Base-by-base conservation (phyloP, 2,797 vertebrate genomes). In the Typhlichthys eigenmanni region DNA sequence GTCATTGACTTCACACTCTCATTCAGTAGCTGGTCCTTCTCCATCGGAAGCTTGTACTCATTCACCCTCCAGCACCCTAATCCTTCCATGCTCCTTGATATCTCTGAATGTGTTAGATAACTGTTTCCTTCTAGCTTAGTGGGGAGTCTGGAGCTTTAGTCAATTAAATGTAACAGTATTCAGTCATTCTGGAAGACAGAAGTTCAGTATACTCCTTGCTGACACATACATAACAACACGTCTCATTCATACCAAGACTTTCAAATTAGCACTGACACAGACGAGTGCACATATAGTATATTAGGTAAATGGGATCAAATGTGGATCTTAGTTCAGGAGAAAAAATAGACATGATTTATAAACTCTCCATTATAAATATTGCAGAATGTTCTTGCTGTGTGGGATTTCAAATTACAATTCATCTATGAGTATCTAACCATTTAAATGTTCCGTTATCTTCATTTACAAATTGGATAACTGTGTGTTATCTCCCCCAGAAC, bases 1-100 rank as follows among this genome's bases (percentile, higher is more conserved):
- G 87, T 83, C 86, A 87, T 85, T 88, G 87, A 89, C 88, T 76
- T 79, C 72, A 67, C 13, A 55, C 66, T 79, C 68, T 77, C 74
- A 71, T 72, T 50, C 60, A 12, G 13, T 11, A 9, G 12, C 66
- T 69, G 71, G 73, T 62, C 53, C 69, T 64, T 72, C 13, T 47
- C 66, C 71, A 64, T 78, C 78, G 69, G 54, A 80, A 75, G 69
- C 82, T 68, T 82, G 80, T 54, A 86, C 80, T 79, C 69, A 58
- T 82, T 86, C 78, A 85, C 74, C 80, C 79, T 68, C 68, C 80
- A 79, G 56, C 78, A 71, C 79, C 55, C 74, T 80, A 80, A 82
- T 76, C 75, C 70, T 38, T 80, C 75, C 74, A 80, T 75, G 81
- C 80, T 82, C 68, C 68, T 67, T 68, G 58, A 72, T 76, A 76